These are phyloP conservation scores for Epicauta chinensis DNA, from an alignment of 1,140 invertebrate genomes.

Conservation along the genomic window DNA sequence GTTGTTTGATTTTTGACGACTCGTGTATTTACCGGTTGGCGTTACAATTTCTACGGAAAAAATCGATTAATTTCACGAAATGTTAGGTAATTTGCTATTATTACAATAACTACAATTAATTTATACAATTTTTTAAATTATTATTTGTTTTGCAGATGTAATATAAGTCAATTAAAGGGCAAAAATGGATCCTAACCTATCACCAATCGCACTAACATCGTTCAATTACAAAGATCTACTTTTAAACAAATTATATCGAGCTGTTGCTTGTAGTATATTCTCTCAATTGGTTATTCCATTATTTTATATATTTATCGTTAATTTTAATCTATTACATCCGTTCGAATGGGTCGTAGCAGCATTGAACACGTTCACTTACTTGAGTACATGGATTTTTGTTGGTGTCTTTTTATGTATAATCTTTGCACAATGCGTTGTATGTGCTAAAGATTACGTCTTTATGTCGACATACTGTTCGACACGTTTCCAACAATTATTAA, in stretches of 20 bases:
- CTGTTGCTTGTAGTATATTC: constrained; percentile 45
- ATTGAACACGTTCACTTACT: constrained; percentile 45
- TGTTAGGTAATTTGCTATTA: too few species aligned
- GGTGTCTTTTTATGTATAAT: constrained; percentile 48
- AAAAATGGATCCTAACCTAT: constrained; percentile 30
- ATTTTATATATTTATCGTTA: constrained; percentile 47
- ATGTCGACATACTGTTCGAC: constrained; percentile 49
- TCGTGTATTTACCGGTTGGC: too few species aligned
- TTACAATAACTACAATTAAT: too few species aligned
- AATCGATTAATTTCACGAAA: too few species aligned
- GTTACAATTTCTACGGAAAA: too few species aligned
- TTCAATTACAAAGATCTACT: constrained; percentile 45
- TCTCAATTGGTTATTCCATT: constrained; percentile 49
- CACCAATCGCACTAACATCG: background rate
- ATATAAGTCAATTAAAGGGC: background rate
- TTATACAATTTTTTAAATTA: too few species aligned
- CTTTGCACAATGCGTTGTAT: constrained; percentile 51
- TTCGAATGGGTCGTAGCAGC: constrained; percentile 47
- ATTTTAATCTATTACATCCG: constrained; percentile 48
- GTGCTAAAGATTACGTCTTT: constrained; percentile 53
- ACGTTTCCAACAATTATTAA: constrained; percentile 54
- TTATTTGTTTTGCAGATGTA: too few species aligned
- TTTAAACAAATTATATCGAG: constrained; percentile 43
- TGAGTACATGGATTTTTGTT: constrained; percentile 50
- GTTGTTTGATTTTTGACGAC: too few species aligned